Evolutionary conservation across 2,888 invertebrate species (phyloP).

Genomic region (Trachelus stipa): DNA sequence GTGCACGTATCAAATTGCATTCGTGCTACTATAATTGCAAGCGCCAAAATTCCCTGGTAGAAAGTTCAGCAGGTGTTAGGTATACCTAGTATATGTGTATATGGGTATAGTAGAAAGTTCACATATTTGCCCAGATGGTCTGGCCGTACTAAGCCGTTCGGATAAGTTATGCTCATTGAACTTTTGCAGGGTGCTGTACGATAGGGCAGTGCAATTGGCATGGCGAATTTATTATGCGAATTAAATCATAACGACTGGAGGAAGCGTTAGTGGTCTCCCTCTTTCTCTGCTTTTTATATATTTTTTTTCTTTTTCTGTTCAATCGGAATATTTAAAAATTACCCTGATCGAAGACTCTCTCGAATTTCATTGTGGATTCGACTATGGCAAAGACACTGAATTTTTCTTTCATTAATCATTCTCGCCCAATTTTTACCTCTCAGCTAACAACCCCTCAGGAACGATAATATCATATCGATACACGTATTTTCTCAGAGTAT

Average conservation of each 20-base stretch:
- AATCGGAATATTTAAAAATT: background rate
- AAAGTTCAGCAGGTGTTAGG: background rate
- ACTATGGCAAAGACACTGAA: background rate
- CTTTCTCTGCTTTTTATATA: background rate
- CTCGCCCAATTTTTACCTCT: background rate
- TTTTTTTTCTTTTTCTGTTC: background rate
- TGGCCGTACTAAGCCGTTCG: background rate
- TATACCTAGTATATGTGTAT: background rate
- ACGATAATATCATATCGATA: background rate
- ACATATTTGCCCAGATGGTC: background rate
- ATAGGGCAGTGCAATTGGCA: background rate
- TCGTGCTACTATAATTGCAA: background rate
- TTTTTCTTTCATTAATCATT: background rate
- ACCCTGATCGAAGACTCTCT: background rate
- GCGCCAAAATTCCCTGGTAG: background rate
- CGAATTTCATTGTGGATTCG: background rate
- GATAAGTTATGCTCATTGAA: background rate
- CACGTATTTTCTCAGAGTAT: background rate
- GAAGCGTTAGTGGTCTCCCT: background rate
- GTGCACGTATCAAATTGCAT: background rate
- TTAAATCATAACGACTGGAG: background rate
- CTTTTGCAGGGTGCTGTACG: background rate
- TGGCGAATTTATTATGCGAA: background rate
- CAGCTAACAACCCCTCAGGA: background rate
- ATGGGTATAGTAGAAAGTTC: background rate